Evolutionary conservation across 2,797 vertebrate genomes (phyloP).

Genomic region (Heterohyrax brucei): DNA sequence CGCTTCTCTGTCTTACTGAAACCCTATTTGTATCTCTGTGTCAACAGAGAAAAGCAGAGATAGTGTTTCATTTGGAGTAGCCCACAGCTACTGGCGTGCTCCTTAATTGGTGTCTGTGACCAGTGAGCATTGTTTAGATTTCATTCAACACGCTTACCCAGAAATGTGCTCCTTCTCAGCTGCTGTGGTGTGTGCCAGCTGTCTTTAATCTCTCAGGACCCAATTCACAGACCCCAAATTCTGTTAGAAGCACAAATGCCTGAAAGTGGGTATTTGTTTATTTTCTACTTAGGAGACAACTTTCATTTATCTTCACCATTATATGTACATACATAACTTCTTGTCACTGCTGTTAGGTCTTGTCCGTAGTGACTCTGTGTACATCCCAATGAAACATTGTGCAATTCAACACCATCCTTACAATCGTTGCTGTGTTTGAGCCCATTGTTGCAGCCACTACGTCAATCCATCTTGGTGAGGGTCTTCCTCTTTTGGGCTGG

Average conservation of each 20-base stretch:
- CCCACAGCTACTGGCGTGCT: constrained; percentile 71
- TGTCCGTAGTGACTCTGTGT: not conserved
- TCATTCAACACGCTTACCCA: constrained; percentile 64
- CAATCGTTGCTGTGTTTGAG: not conserved
- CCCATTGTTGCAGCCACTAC: not conserved
- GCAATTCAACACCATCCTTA: not conserved
- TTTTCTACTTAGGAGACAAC: constrained; percentile 82
- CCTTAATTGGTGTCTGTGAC: constrained; percentile 82
- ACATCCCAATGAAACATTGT: not conserved
- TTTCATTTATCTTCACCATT: constrained; percentile 76
- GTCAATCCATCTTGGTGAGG: not conserved
- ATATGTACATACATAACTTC: constrained; percentile 55
- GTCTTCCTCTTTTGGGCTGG: not conserved
- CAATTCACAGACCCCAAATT: constrained; percentile 81
- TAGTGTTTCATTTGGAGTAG: constrained; percentile 63
- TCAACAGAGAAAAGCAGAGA: constrained; percentile 75
- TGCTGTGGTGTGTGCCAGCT: constrained; percentile 78
- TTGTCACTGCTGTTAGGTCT: not conserved
- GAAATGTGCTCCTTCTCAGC: constrained; percentile 41
- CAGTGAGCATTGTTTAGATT: constrained; percentile 80
- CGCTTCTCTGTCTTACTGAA: constrained; percentile 70
- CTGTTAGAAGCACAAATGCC: constrained; percentile 77
- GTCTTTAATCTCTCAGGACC: constrained; percentile 84
- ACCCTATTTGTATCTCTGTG: constrained; percentile 64
- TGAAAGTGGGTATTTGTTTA: constrained; percentile 81